These are phyloP conservation scores for Cremastinae sp. DNA, from an alignment of 2,888 invertebrate genomes.

Conservation along the genomic window DNA sequence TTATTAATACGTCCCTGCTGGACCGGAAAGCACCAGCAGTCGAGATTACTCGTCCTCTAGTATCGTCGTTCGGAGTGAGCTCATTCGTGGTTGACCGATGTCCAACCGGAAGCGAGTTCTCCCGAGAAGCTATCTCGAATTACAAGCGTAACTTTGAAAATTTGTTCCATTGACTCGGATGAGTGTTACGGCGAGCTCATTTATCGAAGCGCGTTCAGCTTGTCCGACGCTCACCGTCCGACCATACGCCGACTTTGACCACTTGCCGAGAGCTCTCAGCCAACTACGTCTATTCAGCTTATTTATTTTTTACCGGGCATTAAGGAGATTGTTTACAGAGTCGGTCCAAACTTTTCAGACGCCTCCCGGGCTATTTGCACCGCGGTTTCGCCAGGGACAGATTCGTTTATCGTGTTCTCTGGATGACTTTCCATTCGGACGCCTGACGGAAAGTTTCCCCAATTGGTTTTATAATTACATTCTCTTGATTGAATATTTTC, in stretches of 20 bases:
- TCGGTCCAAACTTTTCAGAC: too few relatives aligned
- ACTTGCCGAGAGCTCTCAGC: constrained; percentile 41
- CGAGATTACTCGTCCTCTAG: constrained; percentile 11
- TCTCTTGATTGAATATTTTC: too few relatives aligned
- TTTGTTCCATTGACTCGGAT: background rate
- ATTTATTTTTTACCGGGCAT: too few relatives aligned
- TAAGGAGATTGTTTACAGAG: too few relatives aligned
- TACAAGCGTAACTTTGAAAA: constrained; percentile 19
- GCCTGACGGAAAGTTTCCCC: too few relatives aligned
- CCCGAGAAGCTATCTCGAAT: constrained; percentile 12
- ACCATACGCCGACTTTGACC: constrained; percentile 43
- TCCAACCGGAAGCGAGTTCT: constrained; percentile 25
- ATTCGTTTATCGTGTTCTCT: too few relatives aligned
- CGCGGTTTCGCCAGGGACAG: too few relatives aligned
- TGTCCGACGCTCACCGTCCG: constrained; percentile 40
- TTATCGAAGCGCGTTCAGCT: constrained; percentile 29
- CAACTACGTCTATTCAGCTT: too few relatives aligned
- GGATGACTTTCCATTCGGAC: too few relatives aligned
- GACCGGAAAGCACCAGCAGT: constrained; percentile 8
- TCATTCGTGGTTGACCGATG: constrained; percentile 32
- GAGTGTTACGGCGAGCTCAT: constrained; percentile 8
- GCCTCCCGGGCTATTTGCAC: too few relatives aligned
- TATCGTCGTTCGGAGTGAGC: constrained; percentile 12
- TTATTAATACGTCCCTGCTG: constrained; percentile 24
- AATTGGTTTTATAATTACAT: too few relatives aligned